These are phyloP conservation scores for Acheta domesticus DNA, from an alignment of 2,888 invertebrate genomes.

Conservation along the genomic window DNA sequence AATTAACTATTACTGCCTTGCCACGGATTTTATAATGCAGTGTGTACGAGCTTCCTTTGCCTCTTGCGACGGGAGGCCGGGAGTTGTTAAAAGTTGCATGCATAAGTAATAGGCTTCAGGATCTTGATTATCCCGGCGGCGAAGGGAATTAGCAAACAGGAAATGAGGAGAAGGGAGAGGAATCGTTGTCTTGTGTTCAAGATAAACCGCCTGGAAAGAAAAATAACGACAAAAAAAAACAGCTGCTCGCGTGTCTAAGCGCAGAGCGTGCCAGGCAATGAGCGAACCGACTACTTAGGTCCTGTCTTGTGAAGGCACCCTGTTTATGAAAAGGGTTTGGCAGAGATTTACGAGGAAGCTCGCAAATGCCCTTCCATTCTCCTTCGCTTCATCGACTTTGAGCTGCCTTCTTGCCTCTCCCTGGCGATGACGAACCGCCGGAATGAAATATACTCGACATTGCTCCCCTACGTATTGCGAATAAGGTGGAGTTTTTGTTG, in stretches of 20 bases:
- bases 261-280: background rate
- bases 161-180: background rate
- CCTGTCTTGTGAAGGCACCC: background rate
- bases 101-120: background rate
- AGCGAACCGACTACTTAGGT: background rate
- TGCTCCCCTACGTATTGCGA: background rate
- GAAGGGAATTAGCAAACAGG: constrained; percentile 7
- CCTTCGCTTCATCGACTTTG: background rate
- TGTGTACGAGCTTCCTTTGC: background rate
- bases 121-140: background rate
- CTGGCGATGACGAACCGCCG: background rate
- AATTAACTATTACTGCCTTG: too few relatives aligned
- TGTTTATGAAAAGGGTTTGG: background rate
- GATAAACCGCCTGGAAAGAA: background rate
- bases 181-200: background rate
- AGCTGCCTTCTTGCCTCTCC: background rate
- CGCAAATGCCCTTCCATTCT: background rate
- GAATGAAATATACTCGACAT: background rate
- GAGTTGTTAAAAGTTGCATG: constrained; percentile 2
- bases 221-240: background rate
- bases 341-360: background rate
- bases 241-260: background rate
- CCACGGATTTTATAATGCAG: too few relatives aligned
- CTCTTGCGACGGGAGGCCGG: background rate
- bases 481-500: background rate